Base-by-base conservation (phyloP, 2,888 invertebrate species). In the Drosophila lacicola region DNA sequence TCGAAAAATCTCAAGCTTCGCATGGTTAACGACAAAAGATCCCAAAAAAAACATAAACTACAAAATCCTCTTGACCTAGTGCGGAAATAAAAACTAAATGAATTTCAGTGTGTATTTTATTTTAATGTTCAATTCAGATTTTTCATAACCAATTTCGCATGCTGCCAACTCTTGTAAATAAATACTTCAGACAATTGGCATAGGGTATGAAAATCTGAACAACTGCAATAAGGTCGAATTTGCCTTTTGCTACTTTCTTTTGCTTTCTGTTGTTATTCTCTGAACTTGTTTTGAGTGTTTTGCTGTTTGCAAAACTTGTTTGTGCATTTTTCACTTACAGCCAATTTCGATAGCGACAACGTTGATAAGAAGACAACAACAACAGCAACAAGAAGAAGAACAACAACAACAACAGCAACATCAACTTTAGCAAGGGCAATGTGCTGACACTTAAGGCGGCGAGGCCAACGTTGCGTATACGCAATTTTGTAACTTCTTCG, bases 271-370 rank as follows among this genome's bases (percentile, higher is more conserved):
- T 74, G 49, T 36, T 14, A n/a, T 46, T 46, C 56, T 39, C 34
- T 41, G 29, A 42, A 74, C 51, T 37, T 62, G 47, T 39, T 49
- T 66, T 51, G 47, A 80, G 66, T 80, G 69, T 62, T 85, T 70
- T 74, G 80, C 62, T 70, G 53, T 64, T 64, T 63, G 64, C 53
- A 10, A 60, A 87, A 67, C 50, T 78, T 80, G 69, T 56, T 81
- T 78, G 63, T 68, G 74, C 78, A 70, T 80, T 78, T 78, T 87
- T 71, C 55, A 78, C 71, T 74, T 67, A 63, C 47, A 74, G 64
- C 63, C 88, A 74, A 70, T 87, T 77, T 70, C 13, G 21, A 63
- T 29, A 51, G 49, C 37, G 46, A 58, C 61, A 61, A 74, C 70
- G 57, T 61, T 75, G 54, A 54, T 57, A 69, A 55, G 53, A 57